These are phyloP conservation scores for Hylomyscus alleni DNA, from an alignment of 2,797 vertebrate genomes.

Conservation along the genomic window DNA sequence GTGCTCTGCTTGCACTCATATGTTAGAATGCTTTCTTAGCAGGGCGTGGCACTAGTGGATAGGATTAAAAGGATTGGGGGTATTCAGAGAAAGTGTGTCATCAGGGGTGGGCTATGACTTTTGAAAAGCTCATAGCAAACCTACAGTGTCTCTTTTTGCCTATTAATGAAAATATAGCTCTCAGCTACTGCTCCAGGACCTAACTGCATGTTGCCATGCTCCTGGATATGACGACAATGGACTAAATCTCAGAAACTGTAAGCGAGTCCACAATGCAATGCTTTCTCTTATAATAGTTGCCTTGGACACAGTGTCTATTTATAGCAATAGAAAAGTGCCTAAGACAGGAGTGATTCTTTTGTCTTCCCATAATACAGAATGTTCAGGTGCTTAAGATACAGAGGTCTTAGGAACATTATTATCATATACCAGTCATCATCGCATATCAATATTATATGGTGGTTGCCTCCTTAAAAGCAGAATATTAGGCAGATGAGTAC, in stretches of 20 bases:
- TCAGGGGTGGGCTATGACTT: too few species aligned
- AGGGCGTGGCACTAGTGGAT: not conserved
- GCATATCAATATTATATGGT: not conserved
- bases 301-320: not conserved
- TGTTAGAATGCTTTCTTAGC: not conserved
- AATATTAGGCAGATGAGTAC: not conserved
- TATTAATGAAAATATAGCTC: not conserved
- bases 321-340: not conserved
- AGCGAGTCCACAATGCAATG: too few species aligned
- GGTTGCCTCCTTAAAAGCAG: not conserved
- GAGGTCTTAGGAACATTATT: not conserved
- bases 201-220: not conserved
- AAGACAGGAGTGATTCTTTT: not conserved
- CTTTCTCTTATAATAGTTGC: not conserved
- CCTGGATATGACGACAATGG: not conserved
- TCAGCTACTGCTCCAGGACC: not conserved
- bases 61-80: not conserved
- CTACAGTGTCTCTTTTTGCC: not conserved
- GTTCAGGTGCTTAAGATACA: not conserved
- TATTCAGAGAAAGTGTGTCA: too few species aligned
- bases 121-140: not conserved
- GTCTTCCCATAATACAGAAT: not conserved
- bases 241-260: not conserved
- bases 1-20: fast-evolving
- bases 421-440: not conserved